A percentile compares a stretch with the other conserved stretches of the same genome.
phyloP scores from a whole-genome alignment of 2,888 invertebrate species.

The Cecidostiba fungosa region DNA sequence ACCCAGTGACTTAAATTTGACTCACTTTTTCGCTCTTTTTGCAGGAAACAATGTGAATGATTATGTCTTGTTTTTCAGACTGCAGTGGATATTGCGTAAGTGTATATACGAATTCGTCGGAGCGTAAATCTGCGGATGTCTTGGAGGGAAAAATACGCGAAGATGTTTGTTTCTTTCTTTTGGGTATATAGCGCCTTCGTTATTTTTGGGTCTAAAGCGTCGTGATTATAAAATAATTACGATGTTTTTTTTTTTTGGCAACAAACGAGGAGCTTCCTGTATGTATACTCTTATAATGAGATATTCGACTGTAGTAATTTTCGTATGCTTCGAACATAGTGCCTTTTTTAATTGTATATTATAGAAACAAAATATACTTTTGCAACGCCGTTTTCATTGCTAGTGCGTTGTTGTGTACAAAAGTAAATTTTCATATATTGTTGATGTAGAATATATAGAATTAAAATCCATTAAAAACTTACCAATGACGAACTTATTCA shows the following conservation, averaged over 20 bases:
- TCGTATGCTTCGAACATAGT: background rate
- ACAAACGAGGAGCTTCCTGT: background rate
- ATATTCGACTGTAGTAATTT: background rate
- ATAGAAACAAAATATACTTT: background rate
- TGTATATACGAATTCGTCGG: no score
- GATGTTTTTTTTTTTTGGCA: background rate
- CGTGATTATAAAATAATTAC: background rate
- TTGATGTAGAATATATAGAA: background rate
- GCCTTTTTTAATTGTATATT: background rate
- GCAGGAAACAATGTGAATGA: background rate
- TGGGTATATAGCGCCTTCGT: no score
- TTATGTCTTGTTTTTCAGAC: background rate
- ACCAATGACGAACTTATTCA: slow-evolving; percentile 48
- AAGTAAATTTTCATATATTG: background rate
- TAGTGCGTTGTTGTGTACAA: no score
- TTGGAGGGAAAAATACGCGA: no score
- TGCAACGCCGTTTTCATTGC: background rate
- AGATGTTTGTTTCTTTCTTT: no score
- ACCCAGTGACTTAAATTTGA: slow-evolving; percentile 51
- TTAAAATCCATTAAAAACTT: slow-evolving; percentile 41
- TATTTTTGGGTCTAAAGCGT: background rate
- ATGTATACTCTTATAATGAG: background rate
- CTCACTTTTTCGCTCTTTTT: background rate
- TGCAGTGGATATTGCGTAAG: no score
- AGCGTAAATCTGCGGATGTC: no score